Evolutionary conservation across 2,888 invertebrate genomes (phyloP).

Genomic region (Petrophora chlorosata): DNA sequence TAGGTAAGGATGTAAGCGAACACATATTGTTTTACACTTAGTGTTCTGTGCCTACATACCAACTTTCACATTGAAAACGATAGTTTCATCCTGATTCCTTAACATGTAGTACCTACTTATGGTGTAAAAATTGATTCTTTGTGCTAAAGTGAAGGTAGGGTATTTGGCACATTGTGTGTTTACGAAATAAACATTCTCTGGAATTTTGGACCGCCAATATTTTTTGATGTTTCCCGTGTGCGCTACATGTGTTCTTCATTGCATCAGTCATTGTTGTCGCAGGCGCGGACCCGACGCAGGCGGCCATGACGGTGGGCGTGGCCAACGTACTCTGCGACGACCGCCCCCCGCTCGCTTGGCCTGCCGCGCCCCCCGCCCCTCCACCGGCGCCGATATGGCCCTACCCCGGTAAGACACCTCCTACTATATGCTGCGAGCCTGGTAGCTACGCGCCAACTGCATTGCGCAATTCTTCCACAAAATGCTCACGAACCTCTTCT

Average conservation of each 20-base stretch:
- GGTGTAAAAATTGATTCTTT: no score
- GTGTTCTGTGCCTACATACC: no score
- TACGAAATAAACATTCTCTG: no score
- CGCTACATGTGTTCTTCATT: constrained; percentile 46
- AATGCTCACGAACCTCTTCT: constrained; percentile 18
- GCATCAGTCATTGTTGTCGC: constrained; percentile 69
- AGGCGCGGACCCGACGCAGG: constrained; percentile 85
- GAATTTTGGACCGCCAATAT: no score
- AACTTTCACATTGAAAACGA: no score
- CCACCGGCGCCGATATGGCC: constrained; percentile 91
- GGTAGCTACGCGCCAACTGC: constrained; percentile 83
- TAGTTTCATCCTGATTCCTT: no score
- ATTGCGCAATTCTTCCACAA: constrained; percentile 57
- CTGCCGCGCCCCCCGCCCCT: constrained; percentile 80
- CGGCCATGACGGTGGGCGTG: constrained; percentile 87
- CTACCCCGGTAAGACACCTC: constrained; percentile 88
- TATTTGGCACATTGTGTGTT: no score
- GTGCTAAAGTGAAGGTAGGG: no score
- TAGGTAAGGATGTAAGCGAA: no score
- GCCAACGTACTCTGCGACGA: constrained; percentile 87
- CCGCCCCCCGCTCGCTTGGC: constrained; percentile 84
- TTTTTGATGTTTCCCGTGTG: constrained; percentile 2
- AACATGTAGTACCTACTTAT: no score
- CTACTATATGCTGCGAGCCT: constrained; percentile 67
- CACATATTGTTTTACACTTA: no score